A percentile compares a stretch with the other conserved stretches of the same genome.
Conservation (phyloP, 2,888 invertebrate species). For the Anodontia alba region DNA sequence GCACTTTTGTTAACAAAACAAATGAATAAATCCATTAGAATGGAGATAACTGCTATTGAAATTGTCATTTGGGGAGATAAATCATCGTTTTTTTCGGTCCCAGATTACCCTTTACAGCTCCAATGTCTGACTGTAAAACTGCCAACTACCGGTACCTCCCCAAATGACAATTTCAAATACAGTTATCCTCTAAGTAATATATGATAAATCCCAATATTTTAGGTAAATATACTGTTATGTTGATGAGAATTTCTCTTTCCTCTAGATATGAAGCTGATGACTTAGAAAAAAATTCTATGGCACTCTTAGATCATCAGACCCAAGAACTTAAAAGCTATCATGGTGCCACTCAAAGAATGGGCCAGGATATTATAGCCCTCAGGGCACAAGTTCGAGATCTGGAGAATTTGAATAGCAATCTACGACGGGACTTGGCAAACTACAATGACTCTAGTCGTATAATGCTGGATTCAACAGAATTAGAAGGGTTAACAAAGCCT, state of each 20-base stretch:
- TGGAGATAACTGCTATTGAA: too few species aligned
- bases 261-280: constrained; percentile 46
- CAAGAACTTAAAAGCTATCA: constrained; percentile 81
- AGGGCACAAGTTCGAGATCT: constrained; percentile 73
- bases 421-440: constrained; percentile 74
- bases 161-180: too few species aligned
- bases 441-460: constrained; percentile 79
- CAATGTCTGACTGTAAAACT: too few species aligned
- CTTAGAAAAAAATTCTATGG: constrained; percentile 69
- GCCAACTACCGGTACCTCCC: too few species aligned
- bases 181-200: too few species aligned
- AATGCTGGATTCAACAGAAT: constrained; percentile 79
- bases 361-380: constrained; percentile 80
- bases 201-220: too few species aligned
- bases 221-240: too few species aligned
- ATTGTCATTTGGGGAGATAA: too few species aligned
- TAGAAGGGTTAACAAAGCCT: constrained; percentile 80
- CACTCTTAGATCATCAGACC: constrained; percentile 80
- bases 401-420: constrained; percentile 77
- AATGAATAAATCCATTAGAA: too few species aligned
- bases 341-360: constrained; percentile 82
- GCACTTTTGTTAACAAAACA: too few species aligned
- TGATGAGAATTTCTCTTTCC: not conserved
- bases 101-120: too few species aligned
- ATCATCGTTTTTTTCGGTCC: too few species aligned